Conservation (phyloP, 2,113 vertebrate genomes). For the Saccopteryx leptura region DNA sequence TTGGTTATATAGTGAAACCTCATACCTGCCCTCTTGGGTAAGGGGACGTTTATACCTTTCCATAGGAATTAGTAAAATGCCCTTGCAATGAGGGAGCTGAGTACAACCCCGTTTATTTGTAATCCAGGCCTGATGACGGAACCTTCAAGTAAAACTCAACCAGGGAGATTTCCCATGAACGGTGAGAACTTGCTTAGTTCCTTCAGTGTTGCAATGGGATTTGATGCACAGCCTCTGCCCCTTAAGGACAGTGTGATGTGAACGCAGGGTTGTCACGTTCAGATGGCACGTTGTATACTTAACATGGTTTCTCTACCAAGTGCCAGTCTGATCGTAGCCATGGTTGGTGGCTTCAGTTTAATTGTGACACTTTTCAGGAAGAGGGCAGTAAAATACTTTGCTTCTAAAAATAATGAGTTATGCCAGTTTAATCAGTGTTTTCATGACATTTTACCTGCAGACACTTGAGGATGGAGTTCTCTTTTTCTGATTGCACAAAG, state of each 20-base stretch:
- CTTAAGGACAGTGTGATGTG: background rate
- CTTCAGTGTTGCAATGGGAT: background rate
- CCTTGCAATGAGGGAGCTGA: background rate
- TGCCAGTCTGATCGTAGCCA: rapidly evolving
- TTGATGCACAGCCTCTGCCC: background rate
- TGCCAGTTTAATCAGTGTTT: background rate
- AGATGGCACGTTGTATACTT: rapidly evolving
- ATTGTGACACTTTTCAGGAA: background rate
- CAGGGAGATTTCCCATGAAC: background rate
- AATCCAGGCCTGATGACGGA: background rate
- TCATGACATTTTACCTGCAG: background rate
- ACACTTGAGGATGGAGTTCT: background rate
- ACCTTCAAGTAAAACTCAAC: background rate
- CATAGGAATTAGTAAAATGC: background rate
- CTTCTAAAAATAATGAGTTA: background rate
- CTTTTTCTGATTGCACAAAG: background rate
- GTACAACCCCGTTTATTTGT: background rate
- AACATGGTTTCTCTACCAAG: no score
- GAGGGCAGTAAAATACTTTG: background rate
- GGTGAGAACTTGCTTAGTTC: background rate
- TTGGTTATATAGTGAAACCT: background rate
- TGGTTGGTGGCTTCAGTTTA: background rate
- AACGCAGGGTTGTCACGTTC: rapidly evolving
- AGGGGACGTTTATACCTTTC: background rate
- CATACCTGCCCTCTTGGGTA: no score